A percentile compares a stretch with the other conserved stretches of the same genome.
Evolutionary conservation across 2,797 vertebrate genomes (phyloP).

Genomic region (Hozukius guyotensis): DNA sequence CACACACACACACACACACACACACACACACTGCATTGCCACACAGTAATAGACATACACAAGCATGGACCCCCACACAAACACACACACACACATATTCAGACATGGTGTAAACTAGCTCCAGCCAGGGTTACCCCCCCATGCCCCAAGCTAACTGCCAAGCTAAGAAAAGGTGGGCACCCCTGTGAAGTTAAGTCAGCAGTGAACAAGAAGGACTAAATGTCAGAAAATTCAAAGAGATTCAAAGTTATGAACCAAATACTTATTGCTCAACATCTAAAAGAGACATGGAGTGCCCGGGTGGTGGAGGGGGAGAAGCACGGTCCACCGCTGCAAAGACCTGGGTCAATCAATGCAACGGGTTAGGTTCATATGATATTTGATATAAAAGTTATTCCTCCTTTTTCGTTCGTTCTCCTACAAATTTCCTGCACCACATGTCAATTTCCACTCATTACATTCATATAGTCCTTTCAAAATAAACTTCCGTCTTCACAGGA

Average conservation of each 20-base stretch:
- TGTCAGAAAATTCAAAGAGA: not conserved
- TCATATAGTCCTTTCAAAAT: too few relatives aligned
- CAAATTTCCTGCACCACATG: too few relatives aligned
- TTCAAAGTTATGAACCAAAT: not conserved
- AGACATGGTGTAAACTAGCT: slow-evolving; percentile 51
- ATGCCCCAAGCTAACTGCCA: not conserved
- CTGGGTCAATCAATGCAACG: not conserved
- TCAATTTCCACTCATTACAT: too few relatives aligned
- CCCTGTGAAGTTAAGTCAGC: not conserved
- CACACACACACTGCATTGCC: not conserved
- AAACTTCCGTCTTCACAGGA: too few relatives aligned
- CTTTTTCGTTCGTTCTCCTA: too few relatives aligned
- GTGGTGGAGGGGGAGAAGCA: not conserved
- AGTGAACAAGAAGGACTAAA: not conserved
- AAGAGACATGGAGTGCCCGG: not conserved
- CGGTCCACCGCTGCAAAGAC: not conserved
- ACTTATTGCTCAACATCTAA: not conserved
- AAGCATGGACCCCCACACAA: not conserved
- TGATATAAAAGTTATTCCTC: too few relatives aligned
- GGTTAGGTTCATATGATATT: too few relatives aligned
- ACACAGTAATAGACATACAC: slow-evolving; percentile 10
- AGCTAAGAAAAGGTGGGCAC: too few relatives aligned
- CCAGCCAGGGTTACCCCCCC: slow-evolving; percentile 33
- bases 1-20: slow-evolving; percentile 1
- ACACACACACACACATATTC: not conserved